These are phyloP conservation scores for Carterocephalus palaemon DNA, from an alignment of 2,888 invertebrate genomes.

Conservation along the genomic window DNA sequence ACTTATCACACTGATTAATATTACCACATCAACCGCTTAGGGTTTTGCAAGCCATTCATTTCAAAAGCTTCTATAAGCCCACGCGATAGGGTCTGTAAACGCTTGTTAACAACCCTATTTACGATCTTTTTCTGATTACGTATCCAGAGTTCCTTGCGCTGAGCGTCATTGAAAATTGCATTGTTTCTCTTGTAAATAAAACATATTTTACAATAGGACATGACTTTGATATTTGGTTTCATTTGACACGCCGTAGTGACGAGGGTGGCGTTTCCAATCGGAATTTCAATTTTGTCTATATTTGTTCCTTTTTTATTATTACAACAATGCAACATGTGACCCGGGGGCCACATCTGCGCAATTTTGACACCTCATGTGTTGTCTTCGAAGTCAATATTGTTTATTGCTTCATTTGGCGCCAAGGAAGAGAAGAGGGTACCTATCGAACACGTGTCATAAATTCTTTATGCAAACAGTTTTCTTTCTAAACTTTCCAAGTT, in stretches of 20 bases:
- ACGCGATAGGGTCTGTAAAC: not conserved
- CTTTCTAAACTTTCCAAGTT: no score
- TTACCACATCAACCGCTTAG: constrained; percentile 47
- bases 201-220: constrained; percentile 24
- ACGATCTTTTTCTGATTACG: not conserved
- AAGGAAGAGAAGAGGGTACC: no score
- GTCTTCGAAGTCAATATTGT: constrained; percentile 30
- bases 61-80: not conserved
- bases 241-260: constrained; percentile 46
- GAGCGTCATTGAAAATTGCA: constrained; percentile 8
- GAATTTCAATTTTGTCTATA: constrained; percentile 56
- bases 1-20: constrained; percentile 52
- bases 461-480: no score
- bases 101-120: not conserved
- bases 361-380: constrained; percentile 20
- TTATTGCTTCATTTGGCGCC: constrained; percentile 26
- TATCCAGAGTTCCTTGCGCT: not conserved
- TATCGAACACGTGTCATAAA: no score
- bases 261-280: constrained; percentile 51
- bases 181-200: constrained; percentile 12
- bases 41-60: constrained; percentile 33
- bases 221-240: constrained; percentile 39
- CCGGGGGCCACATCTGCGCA: constrained; percentile 24
- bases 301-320: constrained; percentile 54
- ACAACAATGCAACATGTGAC: constrained; percentile 56